Evolutionary conservation across 2,888 invertebrate genomes (phyloP).

Genomic region (Brachyptera putata): DNA sequence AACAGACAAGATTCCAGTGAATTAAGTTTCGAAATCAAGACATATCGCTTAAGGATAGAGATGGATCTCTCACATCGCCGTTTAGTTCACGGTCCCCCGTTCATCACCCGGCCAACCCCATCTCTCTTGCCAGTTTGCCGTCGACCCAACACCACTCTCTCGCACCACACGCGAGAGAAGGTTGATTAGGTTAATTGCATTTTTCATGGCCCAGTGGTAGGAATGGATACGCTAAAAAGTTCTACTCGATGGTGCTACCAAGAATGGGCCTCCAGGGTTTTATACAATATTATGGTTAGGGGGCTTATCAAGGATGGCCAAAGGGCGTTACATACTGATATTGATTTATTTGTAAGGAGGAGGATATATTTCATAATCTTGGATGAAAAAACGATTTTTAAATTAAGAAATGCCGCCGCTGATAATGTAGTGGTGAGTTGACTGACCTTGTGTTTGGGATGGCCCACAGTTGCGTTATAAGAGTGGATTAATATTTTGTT

Average conservation of each 20-base stretch:
- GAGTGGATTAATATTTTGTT: too few species aligned
- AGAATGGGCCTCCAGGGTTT: conserved; percentile 26
- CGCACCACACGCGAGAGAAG: neutral
- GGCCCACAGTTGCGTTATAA: too few species aligned
- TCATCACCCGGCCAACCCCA: conserved; percentile 19
- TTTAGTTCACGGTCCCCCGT: conserved; percentile 6
- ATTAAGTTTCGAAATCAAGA: conserved; percentile 13
- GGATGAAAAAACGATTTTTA: too few species aligned
- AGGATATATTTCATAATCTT: too few species aligned
- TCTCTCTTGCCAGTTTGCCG: neutral
- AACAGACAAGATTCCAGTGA: neutral
- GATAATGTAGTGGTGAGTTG: too few species aligned
- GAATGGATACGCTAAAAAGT: conserved; percentile 24
- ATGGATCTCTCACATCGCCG: conserved; percentile 24
- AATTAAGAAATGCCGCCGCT: too few species aligned
- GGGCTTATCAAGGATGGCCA: neutral
- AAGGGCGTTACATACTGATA: too few species aligned
- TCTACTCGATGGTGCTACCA: conserved; percentile 21
- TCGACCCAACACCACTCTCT: neutral
- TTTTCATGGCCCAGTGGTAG: conserved; percentile 28
- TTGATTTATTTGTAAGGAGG: too few species aligned
- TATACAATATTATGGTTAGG: neutral
- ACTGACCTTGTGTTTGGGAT: too few species aligned
- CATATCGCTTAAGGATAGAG: conserved; percentile 23
- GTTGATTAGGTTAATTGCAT: conserved; percentile 31